phyloP scores from a whole-genome alignment of 1,140 invertebrate genomes.

The Meloidogyne hapla region DNA sequence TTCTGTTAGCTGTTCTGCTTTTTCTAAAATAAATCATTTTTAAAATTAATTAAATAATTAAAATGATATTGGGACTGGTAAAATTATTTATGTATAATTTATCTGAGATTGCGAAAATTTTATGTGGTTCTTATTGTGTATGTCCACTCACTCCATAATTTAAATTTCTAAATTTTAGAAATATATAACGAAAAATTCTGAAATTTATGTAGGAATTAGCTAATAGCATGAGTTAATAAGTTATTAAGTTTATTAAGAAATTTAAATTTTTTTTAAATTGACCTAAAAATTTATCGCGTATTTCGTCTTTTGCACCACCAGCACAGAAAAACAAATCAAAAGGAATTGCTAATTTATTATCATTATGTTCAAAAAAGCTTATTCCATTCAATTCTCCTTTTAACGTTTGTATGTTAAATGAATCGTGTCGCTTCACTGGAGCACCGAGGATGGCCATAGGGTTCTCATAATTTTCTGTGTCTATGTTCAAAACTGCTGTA shows the following conservation, averaged over 20 bases:
- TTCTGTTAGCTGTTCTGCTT: background rate
- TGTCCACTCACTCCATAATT: no score
- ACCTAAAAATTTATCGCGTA: background rate
- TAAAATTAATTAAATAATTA: no score
- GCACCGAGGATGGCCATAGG: background rate
- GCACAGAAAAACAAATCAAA: slow-evolving; percentile 24
- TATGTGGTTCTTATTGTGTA: no score
- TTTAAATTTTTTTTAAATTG: background rate
- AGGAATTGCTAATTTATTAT: slow-evolving; percentile 4
- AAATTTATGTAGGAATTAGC: no score
- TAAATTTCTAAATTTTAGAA: no score
- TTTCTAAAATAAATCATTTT: background rate
- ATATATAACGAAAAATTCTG: no score
- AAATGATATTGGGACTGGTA: no score
- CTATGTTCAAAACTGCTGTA: background rate
- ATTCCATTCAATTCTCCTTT: background rate
- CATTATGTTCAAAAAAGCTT: background rate
- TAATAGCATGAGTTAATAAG: no score
- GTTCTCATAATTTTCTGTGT: background rate
- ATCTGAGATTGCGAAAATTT: no score
- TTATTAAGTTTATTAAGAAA: no score
- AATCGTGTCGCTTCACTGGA: background rate
- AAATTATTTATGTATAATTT: no score
- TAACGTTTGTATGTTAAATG: background rate
- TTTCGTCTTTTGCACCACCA: slow-evolving; percentile 10